Conservation (phyloP, 1,140 invertebrate genomes). For the Drosophila erecta region DNA sequence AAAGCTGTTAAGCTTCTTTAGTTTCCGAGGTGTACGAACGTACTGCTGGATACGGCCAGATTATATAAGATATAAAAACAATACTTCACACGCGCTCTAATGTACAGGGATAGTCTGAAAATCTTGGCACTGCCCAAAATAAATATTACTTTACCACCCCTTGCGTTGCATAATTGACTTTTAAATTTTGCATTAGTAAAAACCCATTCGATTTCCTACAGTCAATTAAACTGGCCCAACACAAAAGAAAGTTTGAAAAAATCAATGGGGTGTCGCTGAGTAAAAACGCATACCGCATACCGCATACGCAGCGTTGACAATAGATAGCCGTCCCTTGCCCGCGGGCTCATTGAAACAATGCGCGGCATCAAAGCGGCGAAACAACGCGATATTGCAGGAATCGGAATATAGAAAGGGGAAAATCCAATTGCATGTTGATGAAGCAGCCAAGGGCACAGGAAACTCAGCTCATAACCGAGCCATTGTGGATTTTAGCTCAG, state of each 20-base stretch:
- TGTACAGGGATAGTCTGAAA: no score
- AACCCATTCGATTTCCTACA: not conserved
- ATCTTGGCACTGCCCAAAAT: not conserved
- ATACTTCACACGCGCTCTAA: no score
- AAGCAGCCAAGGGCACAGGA: constrained; percentile 36
- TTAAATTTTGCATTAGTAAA: not conserved
- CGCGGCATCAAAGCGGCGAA: constrained; percentile 47
- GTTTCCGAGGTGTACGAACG: no score
- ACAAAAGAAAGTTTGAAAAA: constrained; percentile 1
- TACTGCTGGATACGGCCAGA: no score
- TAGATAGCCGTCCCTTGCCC: constrained; percentile 39
- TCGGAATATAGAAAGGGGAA: constrained; percentile 17
- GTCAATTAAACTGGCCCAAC: constrained; percentile 7
- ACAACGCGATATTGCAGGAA: constrained; percentile 10
- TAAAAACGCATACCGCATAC: constrained; percentile 62
- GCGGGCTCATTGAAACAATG: constrained; percentile 61
- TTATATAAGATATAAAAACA: no score
- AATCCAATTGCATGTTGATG: constrained; percentile 52
- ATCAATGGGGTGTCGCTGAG: constrained; percentile 38
- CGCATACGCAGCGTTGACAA: constrained; percentile 54
- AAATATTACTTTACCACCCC: not conserved
- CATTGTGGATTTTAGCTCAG: constrained; percentile 20
- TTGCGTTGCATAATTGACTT: not conserved
- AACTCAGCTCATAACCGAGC: constrained; percentile 32
- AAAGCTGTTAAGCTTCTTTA: no score